These are phyloP conservation scores for Dufourea novaeangliae DNA, from an alignment of 1,140 invertebrate genomes.

Conservation along the genomic window DNA sequence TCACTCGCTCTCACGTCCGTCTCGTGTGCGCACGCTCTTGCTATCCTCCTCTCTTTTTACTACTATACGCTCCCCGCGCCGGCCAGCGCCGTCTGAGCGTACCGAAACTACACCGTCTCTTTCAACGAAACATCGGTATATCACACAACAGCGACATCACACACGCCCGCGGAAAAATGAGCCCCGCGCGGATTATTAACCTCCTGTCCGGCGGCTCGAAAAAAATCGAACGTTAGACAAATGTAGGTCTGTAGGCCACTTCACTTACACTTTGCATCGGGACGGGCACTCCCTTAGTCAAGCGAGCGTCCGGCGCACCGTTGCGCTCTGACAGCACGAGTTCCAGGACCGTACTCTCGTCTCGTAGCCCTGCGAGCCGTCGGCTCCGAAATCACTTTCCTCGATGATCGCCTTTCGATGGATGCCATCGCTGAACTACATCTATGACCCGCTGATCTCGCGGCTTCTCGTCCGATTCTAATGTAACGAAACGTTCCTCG, in stretches of 20 bases:
- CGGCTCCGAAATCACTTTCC: constrained; percentile 17
- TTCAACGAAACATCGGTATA: constrained; percentile 56
- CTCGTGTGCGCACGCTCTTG: constrained; percentile 50
- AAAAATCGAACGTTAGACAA: constrained; percentile 84
- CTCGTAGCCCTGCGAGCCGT: background rate
- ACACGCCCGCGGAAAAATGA: constrained; percentile 49
- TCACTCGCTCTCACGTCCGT: constrained; percentile 30
- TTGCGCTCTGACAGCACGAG: constrained; percentile 63
- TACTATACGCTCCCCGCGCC: constrained; percentile 56
- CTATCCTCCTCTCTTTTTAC: constrained; percentile 57
- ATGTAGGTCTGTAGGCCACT: constrained; percentile 88
- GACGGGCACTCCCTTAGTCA: constrained; percentile 80
- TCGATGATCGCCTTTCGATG: background rate
- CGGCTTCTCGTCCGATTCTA: background rate
- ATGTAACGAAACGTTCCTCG: background rate
- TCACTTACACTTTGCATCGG: constrained; percentile 85
- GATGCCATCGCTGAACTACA: constrained; percentile 34
- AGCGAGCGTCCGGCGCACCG: constrained; percentile 76
- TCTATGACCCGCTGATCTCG: background rate
- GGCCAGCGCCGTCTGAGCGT: constrained; percentile 59
- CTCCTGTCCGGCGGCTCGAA: constrained; percentile 65
- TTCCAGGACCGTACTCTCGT: constrained; percentile 52
- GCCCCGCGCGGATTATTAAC: constrained; percentile 63
- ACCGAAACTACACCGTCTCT: constrained; percentile 63
- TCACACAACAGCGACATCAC: constrained; percentile 59